Evolutionary conservation across 1,140 invertebrate genomes (phyloP).

Genomic region (Papilio polytes): DNA sequence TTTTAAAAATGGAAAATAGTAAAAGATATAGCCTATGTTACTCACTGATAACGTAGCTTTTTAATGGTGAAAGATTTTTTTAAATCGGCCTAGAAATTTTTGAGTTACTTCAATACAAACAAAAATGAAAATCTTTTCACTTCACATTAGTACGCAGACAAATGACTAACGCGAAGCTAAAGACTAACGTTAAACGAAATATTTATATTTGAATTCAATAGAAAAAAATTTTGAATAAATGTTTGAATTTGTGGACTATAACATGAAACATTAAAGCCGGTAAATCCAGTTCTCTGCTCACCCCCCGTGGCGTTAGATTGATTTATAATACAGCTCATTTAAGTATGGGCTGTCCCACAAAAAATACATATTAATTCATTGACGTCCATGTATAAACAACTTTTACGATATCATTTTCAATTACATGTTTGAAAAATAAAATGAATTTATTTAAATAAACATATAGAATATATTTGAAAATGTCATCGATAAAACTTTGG

Average conservation of each 20-base stretch:
- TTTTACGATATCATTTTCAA: conserved; percentile 5
- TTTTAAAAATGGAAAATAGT: too few relatives aligned
- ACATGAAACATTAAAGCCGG: not conserved
- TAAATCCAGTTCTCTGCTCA: conserved; percentile 16
- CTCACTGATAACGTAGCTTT: too few relatives aligned
- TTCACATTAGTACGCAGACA: too few relatives aligned
- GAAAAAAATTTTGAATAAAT: not conserved
- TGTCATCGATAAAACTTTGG: too few relatives aligned
- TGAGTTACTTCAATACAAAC: too few relatives aligned
- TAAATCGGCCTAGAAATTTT: too few relatives aligned
- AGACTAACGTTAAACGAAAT: not conserved
- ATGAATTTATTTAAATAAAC: too few relatives aligned
- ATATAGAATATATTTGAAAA: too few relatives aligned
- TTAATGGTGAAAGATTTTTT: too few relatives aligned
- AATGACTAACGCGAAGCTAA: not conserved
- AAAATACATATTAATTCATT: conserved; percentile 6
- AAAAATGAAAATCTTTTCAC: too few relatives aligned
- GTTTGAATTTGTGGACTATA: not conserved
- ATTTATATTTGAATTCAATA: not conserved
- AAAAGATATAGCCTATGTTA: too few relatives aligned
- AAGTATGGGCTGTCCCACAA: conserved; percentile 6
- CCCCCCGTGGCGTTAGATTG: conserved; percentile 29
- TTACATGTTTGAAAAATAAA: not conserved
- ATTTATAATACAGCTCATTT: conserved; percentile 25
- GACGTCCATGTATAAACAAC: not conserved